These are phyloP conservation scores for Isaurus tuberculatus DNA, from an alignment of 92 coral and sea anemone genomes.

Conservation along the genomic window DNA sequence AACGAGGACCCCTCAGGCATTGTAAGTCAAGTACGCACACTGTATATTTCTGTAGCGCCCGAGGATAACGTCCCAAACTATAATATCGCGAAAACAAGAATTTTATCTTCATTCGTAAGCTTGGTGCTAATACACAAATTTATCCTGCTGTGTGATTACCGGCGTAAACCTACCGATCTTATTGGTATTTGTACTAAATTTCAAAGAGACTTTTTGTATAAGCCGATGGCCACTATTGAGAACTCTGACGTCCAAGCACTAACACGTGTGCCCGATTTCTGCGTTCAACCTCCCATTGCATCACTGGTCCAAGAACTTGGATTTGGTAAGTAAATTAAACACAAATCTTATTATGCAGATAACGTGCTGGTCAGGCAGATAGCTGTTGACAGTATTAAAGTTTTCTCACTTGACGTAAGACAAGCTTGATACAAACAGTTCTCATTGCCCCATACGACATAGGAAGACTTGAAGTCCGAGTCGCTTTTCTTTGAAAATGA, in stretches of 20 bases:
- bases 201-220: constrained; percentile 5
- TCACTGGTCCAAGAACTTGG: constrained; percentile 43
- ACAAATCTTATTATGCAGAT: constrained; percentile 22
- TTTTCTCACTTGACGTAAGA: constrained; percentile 61
- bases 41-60: constrained; percentile 17
- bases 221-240: constrained; percentile 41
- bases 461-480: background rate
- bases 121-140: constrained; percentile 21
- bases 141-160: constrained; percentile 35
- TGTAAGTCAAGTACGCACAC: constrained; percentile 14
- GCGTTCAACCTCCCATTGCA: constrained; percentile 34
- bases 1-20: constrained; percentile 31
- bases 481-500: background rate
- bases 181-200: constrained; percentile 4
- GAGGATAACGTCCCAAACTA: constrained; percentile 5
- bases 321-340: constrained; percentile 34
- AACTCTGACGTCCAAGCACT: constrained; percentile 27
- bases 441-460: constrained; percentile 37
- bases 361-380: constrained; percentile 18
- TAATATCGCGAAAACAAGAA: background rate
- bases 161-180: constrained; percentile 17
- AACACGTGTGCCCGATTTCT: constrained; percentile 41
- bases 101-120: background rate
- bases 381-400: constrained; percentile 31
- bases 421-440: constrained; percentile 58